Evolutionary conservation across 64 coral and sea anemone species (phyloP).

Genomic region (Cladopsammia gracilis): DNA sequence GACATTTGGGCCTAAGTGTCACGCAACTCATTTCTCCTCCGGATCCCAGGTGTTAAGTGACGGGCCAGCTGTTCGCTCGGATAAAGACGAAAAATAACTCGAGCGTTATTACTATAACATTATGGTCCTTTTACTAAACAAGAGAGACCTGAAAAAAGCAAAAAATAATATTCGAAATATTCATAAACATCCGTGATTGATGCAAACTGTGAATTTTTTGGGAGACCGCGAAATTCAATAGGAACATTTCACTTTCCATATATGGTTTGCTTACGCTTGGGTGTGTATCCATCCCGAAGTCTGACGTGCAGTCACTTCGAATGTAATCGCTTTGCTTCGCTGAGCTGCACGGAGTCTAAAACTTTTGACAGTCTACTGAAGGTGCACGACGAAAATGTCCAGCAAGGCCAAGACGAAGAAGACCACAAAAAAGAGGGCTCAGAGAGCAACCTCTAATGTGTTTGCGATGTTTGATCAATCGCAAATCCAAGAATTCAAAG

Average conservation of each 20-base stretch:
- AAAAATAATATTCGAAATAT: neutral
- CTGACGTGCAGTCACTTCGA: neutral
- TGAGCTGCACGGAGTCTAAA: neutral
- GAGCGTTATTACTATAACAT: neutral
- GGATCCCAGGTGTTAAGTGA: neutral
- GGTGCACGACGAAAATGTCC: slow-evolving; percentile 31
- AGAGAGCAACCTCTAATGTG: slow-evolving; percentile 71
- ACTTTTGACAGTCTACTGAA: neutral
- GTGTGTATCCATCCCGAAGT: slow-evolving; percentile 45
- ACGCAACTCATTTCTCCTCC: neutral
- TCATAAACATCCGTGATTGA: neutral
- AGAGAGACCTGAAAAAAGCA: neutral
- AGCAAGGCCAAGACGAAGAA: slow-evolving; percentile 75
- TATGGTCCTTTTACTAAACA: neutral
- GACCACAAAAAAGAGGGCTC: slow-evolving; percentile 69
- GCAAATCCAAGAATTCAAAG: slow-evolving; percentile 84
- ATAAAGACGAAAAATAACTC: neutral
- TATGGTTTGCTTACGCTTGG: slow-evolving; percentile 59
- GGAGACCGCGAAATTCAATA: neutral
- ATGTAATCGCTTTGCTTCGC: neutral
- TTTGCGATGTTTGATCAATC: slow-evolving; percentile 81
- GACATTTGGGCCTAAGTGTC: neutral
- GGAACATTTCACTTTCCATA: slow-evolving; percentile 28
- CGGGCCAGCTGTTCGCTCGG: neutral
- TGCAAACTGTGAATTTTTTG: neutral